Evolutionary conservation across 1,140 invertebrate genomes (phyloP).

Genomic region (Drosophila nikananu): DNA sequence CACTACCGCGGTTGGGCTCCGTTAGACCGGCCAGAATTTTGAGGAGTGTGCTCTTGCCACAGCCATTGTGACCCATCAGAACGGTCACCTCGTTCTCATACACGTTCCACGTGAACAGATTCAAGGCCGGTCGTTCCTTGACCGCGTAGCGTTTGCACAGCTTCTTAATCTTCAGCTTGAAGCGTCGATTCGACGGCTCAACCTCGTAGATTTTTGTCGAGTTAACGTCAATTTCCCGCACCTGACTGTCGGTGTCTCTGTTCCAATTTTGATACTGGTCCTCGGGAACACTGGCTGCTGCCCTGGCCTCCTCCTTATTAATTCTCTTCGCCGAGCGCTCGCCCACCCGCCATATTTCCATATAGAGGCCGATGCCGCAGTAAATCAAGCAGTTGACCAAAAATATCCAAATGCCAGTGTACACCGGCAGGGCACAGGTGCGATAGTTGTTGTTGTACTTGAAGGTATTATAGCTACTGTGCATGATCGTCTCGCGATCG

Average conservation of each 20-base stretch:
- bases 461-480: background rate
- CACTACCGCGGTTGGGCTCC: constrained; percentile 90
- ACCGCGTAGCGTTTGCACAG: constrained; percentile 70
- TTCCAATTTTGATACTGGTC: constrained; percentile 31
- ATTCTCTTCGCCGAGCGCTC: constrained; percentile 30
- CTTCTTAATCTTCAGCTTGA: constrained; percentile 71
- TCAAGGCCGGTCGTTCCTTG: constrained; percentile 86
- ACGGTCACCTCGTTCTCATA: constrained; percentile 89
- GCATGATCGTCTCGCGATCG: constrained; percentile 48
- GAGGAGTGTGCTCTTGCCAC: constrained; percentile 93
- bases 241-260: constrained; percentile 26
- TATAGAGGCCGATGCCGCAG: constrained; percentile 42
- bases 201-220: constrained; percentile 74
- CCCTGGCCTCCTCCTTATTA: background rate
- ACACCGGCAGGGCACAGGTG: constrained; percentile 4
- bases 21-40: constrained; percentile 91
- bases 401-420: constrained; percentile 33
- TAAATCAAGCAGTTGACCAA: background rate
- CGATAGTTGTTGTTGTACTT: constrained; percentile 10
- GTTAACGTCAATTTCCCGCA: constrained; percentile 39
- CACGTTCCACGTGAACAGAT: constrained; percentile 87
- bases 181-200: constrained; percentile 65
- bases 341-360: constrained; percentile 58
- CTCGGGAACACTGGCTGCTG: constrained; percentile 1
- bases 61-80: constrained; percentile 93